Evolutionary conservation across 2,797 vertebrate genomes (phyloP).

Genomic region (Alcedo quadribrachys): DNA sequence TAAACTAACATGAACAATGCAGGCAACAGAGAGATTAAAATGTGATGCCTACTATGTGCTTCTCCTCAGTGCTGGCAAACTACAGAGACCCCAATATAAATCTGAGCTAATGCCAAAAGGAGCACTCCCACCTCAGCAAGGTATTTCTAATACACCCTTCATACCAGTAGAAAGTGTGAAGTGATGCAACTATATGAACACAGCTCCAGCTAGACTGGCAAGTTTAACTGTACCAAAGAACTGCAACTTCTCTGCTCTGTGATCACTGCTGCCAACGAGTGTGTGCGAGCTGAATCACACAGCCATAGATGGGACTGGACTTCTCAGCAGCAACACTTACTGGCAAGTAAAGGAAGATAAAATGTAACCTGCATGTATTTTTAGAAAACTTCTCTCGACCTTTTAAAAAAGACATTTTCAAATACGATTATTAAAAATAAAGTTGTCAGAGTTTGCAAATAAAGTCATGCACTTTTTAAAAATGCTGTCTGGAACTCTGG

Average conservation of each 20-base stretch:
- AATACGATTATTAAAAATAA: not conserved
- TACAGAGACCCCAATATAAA: not conserved
- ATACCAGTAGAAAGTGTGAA: not conserved
- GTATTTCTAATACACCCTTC: not conserved
- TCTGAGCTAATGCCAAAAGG: not conserved
- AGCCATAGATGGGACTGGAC: not conserved
- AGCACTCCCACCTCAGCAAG: not conserved
- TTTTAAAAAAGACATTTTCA: not conserved
- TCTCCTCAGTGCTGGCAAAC: not conserved
- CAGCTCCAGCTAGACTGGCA: not conserved
- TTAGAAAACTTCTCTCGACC: not conserved
- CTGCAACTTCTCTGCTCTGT: not conserved
- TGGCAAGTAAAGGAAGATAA: constrained; percentile 30
- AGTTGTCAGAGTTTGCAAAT: not conserved
- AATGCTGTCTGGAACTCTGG: not conserved
- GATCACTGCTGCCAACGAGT: not conserved
- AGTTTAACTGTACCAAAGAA: not conserved
- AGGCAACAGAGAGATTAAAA: not conserved
- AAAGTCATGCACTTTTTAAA: not conserved
- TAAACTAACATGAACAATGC: not conserved
- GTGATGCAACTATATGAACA: not conserved
- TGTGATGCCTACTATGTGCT: not conserved
- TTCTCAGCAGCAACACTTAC: not conserved
- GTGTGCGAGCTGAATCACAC: not conserved
- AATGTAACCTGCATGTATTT: constrained; percentile 16